Percentiles rank a stretch among this genome's conserved stretches.
These are phyloP conservation scores for Meganola albula DNA, from an alignment of 2,888 invertebrate genomes.

Conservation along the genomic window DNA sequence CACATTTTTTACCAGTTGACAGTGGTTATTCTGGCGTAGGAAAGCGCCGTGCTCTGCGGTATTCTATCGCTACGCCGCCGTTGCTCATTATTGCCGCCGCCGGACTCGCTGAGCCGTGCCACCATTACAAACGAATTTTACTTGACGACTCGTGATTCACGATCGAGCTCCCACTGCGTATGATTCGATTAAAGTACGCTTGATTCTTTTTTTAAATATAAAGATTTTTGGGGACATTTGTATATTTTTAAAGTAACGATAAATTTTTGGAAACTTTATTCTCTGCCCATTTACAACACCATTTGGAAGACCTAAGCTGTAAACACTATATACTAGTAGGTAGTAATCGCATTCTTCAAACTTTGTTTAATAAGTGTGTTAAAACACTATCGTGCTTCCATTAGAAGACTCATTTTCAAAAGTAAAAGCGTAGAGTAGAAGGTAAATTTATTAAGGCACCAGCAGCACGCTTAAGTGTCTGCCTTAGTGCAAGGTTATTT, in stretches of 20 bases:
- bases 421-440: neutral
- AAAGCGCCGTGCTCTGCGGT: conserved; percentile 43
- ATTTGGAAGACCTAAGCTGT: too few species aligned
- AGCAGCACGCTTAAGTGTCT: conserved; percentile 3
- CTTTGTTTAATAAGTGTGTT: too few species aligned
- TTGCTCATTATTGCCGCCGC: conserved; percentile 53
- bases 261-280: too few species aligned
- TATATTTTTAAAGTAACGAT: too few species aligned
- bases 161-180: conserved; percentile 48
- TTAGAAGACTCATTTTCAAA: too few species aligned
- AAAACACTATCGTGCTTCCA: too few species aligned
- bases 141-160: conserved; percentile 65
- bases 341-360: too few species aligned
- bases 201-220: too few species aligned
- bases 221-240: too few species aligned
- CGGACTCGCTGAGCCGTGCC: conserved; percentile 52
- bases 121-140: conserved; percentile 59
- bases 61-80: conserved; percentile 50
- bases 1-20: conserved; percentile 50
- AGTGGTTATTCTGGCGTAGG: conserved; percentile 40
- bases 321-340: too few species aligned
- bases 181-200: too few species aligned
- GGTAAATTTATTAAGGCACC: neutral
- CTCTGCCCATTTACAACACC: too few species aligned
- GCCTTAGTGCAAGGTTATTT: conserved; percentile 8